Percentiles rank a stretch among this genome's conserved stretches.
phyloP scores from a whole-genome alignment of 2,888 invertebrate genomes.

The Epiblema foenella region DNA sequence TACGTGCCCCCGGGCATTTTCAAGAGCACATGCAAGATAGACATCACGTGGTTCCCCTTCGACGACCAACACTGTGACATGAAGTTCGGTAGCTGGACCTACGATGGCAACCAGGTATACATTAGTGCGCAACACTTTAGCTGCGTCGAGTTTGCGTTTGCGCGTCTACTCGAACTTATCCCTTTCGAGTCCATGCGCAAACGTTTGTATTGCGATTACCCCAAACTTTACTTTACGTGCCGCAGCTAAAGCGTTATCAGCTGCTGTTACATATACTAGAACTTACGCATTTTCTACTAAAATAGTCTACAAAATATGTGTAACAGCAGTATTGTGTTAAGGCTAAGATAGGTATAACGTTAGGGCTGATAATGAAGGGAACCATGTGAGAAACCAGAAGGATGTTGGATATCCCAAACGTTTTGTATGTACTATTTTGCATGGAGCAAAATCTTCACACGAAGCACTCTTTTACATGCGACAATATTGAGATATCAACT shows the following conservation, averaged over 20 bases:
- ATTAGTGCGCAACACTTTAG: constrained; percentile 46
- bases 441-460: constrained; percentile 86
- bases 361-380: constrained; percentile 81
- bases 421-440: constrained; percentile 92
- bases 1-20: constrained; percentile 99
- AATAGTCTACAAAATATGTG: constrained; percentile 50
- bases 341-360: constrained; percentile 46
- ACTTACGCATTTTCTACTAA: constrained; percentile 32
- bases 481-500: constrained; percentile 52
- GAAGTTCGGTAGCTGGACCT: constrained; percentile 99
- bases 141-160: constrained; percentile 40
- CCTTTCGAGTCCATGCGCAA: constrained; percentile 40
- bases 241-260: constrained; percentile 43
- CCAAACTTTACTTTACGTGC: constrained; percentile 43
- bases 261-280: constrained; percentile 43
- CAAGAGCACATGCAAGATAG: constrained; percentile 99
- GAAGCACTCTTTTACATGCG: constrained; percentile 56
- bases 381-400: constrained; percentile 89
- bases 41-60: constrained; percentile 99
- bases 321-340: constrained; percentile 50
- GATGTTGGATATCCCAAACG: constrained; percentile 76
- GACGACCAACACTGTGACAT: constrained; percentile 99
- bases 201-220: constrained; percentile 41
- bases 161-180: constrained; percentile 37
- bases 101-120: constrained; percentile 97